Percentiles rank a stretch among this genome's conserved stretches.
Conservation (phyloP, 1,140 invertebrate species). For the Zaprionus ghesquierei region DNA sequence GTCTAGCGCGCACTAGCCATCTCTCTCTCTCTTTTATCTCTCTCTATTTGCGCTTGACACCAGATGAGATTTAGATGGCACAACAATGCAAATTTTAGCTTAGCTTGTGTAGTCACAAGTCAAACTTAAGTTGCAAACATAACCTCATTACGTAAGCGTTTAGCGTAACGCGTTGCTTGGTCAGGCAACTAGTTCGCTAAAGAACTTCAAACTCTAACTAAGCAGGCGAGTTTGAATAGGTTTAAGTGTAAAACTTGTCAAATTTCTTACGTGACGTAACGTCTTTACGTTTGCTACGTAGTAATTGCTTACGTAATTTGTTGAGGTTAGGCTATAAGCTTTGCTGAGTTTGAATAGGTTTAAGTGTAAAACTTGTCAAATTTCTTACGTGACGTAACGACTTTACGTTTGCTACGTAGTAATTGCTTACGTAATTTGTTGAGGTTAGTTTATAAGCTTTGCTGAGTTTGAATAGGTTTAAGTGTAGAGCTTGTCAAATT, state of each 20-base stretch:
- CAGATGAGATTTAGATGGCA: neutral
- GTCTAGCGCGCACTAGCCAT: neutral
- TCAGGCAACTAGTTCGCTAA: neutral
- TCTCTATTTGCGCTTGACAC: neutral
- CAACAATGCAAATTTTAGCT: neutral
- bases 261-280: neutral
- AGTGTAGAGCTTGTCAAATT: too few species aligned
- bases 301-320: neutral
- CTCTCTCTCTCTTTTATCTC: neutral
- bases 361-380: too few species aligned
- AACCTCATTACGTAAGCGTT: neutral
- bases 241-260: too few species aligned
- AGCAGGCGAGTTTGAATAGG: neutral
- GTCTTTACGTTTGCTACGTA: neutral
- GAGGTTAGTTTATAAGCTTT: too few species aligned
- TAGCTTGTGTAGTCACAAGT: neutral
- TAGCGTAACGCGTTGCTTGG: neutral
- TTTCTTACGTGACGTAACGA: neutral
- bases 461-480: neutral
- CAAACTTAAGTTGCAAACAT: neutral
- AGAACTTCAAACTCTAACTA: neutral
- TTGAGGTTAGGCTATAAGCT: too few species aligned
- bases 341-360: neutral
- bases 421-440: neutral
- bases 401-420: neutral